These are phyloP conservation scores for Myotis myotis DNA, from an alignment of 2,797 vertebrate species.

Conservation along the genomic window DNA sequence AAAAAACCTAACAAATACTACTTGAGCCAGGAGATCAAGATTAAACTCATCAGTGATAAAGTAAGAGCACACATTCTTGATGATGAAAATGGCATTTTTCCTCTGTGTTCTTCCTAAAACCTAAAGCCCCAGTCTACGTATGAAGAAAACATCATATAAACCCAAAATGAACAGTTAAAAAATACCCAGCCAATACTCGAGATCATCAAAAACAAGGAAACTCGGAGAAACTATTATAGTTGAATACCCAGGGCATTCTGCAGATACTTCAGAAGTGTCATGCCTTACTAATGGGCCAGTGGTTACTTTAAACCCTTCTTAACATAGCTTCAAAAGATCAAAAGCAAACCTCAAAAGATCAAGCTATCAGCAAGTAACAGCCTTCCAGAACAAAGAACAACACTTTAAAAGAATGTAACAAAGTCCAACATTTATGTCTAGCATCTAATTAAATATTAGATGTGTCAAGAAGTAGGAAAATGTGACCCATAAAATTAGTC, in stretches of 20 bases:
- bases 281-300: neutral
- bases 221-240: neutral
- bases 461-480: neutral
- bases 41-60: neutral
- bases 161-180: neutral
- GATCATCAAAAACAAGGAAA: neutral
- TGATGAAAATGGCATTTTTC: neutral
- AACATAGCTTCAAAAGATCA: neutral
- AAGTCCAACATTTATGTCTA: conserved; percentile 10
- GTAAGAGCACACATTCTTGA: neutral
- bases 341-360: neutral
- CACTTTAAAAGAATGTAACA: neutral
- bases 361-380: neutral
- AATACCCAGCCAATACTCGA: neutral
- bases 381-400: neutral
- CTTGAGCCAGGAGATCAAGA: neutral
- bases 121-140: neutral
- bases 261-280: neutral
- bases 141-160: neutral
- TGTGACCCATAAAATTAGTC: neutral
- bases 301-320: neutral
- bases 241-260: neutral
- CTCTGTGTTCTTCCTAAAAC: neutral
- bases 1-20: neutral
- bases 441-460: neutral